Base-by-base conservation (phyloP, 2,888 invertebrate species). In the Pseudoips prasinana region DNA sequence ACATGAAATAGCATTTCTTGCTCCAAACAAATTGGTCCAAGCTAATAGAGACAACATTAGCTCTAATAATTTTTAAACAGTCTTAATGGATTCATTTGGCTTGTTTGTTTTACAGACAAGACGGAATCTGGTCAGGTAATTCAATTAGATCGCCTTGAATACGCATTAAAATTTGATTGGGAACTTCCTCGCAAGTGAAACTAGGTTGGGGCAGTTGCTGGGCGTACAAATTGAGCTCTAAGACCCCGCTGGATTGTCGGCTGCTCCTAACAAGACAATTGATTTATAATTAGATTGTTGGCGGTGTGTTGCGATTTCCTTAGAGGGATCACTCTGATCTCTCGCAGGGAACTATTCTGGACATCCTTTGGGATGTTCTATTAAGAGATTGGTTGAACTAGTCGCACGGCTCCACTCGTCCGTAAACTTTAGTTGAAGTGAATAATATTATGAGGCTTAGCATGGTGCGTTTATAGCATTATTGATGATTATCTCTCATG, bases 111-210 rank as follows among this genome's bases (percentile, higher is more conserved):
- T 41, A 39, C 42, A 57, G 52, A 43, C 50, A 39, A 38, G 39
- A 62, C 63, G 47, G 59, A 59, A 70, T 73, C 72, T 72, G 68
- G 63, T 61, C 67, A 66, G 71, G 69, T 75, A 69, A 79, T 76
- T 73, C 73, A 79, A 78, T 80, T 68, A 64, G 56, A 49, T 40
- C 50, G 59, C 65, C 74, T 74, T 72, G 70, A 51, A 45, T 62
- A 51, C 50, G 51, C 61, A 61, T 68, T 64, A 63, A 59, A 61
- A 54, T 66, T 69, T 73, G 72, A 82, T 81, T 80, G 75, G 62
- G 33, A 44, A 63, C 75, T 70, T 82, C 79, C 82, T 77, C 58
- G 52, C 55, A 40, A 41, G 33, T 29, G 40, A 50, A 64, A 67
- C 64, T 64, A 67, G 67, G 62, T 52, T 61, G 46, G 46, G 52